Base-by-base conservation (phyloP, 2,113 vertebrate species). In the Ariopsis seemanni region DNA sequence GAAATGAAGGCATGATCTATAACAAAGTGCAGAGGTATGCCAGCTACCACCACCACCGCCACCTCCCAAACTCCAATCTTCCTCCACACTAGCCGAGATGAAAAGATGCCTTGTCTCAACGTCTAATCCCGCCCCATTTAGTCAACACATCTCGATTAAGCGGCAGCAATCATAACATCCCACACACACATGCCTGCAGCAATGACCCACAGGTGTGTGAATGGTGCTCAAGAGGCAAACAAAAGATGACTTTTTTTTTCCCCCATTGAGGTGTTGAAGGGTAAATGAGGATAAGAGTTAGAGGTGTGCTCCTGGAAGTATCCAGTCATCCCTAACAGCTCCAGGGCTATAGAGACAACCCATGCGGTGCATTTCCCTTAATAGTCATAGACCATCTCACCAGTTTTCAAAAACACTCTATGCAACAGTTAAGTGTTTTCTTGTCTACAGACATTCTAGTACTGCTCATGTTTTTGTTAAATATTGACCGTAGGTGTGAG, bases 41-140 rank as follows among this genome's bases (percentile, higher is more conserved):
- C 92, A 93, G 91, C 88, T 92, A 92, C 84, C 53, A 50, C 60
- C 77, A 72, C 82, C 25, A 1, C 74, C 42, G 42, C 42, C 42
- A 42, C 42, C 4, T 42, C 58, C 18, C 2, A 17, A 30, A 52
- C 74, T 55, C 18, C 84, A 82, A 85, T 27, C 63, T 20, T 55
- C 18, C 69, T 83, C 67, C 78, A 87, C 77, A 80, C 86, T 85
- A 87, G 85, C 91, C 91, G 85, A 92, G 89, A 93, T 95, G 94
- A 92, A 95, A 95, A 94, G 93, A 93, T 89, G 88, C 93, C 93
- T 95, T 94, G 94, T 96, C 90, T 93, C 90, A 89, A 88, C 90
- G 87, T 72, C 91, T 94, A 95, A 95, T 94, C 93, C 93, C 92
- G 86, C 74, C 52, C 89, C 91, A 94, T 95, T 95, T 94, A 94